phyloP scores from a whole-genome alignment of 2,888 invertebrate genomes.

The Hypselothyrea guttata region DNA sequence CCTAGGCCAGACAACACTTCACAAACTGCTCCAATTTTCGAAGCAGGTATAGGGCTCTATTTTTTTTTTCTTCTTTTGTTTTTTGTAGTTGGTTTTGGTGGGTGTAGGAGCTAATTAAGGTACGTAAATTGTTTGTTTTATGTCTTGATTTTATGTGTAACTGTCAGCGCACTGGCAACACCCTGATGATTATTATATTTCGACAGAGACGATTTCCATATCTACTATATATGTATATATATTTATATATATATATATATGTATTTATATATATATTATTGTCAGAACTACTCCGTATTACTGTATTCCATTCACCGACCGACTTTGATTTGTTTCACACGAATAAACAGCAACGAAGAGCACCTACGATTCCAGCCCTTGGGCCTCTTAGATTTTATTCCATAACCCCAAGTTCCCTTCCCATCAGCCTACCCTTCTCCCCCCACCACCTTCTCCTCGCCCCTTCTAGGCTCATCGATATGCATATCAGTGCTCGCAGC shows the following conservation, averaged over 20 bases:
- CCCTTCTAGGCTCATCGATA: conserved; percentile 55
- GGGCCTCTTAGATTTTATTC: background rate
- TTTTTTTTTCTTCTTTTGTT: too few species aligned
- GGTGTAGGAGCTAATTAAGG: conserved; percentile 60
- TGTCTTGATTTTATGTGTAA: conserved; percentile 46
- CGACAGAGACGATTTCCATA: too few species aligned
- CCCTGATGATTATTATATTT: conserved; percentile 43
- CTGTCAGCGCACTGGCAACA: conserved; percentile 35
- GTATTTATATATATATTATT: conserved; percentile 16
- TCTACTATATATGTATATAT: conserved; percentile 26
- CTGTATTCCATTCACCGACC: conserved; percentile 30
- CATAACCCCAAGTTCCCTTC: background rate
- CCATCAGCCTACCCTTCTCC: background rate
- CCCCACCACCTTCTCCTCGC: background rate
- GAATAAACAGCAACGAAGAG: conserved; percentile 70
- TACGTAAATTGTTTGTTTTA: conserved; percentile 60
- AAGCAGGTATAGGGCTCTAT: background rate
- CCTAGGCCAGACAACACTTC: conserved; percentile 48
- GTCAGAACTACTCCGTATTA: conserved; percentile 15
- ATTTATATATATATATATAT: conserved; percentile 2
- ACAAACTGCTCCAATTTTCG: conserved; percentile 7
- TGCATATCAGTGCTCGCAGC: conserved; percentile 65
- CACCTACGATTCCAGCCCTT: conserved; percentile 11
- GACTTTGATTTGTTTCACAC: conserved; percentile 70
- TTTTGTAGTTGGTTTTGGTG: conserved; percentile 12